Percentiles rank a stretch among this genome's conserved stretches.
Conservation (phyloP, 2,888 invertebrate species). For the Diarsia dahlii region DNA sequence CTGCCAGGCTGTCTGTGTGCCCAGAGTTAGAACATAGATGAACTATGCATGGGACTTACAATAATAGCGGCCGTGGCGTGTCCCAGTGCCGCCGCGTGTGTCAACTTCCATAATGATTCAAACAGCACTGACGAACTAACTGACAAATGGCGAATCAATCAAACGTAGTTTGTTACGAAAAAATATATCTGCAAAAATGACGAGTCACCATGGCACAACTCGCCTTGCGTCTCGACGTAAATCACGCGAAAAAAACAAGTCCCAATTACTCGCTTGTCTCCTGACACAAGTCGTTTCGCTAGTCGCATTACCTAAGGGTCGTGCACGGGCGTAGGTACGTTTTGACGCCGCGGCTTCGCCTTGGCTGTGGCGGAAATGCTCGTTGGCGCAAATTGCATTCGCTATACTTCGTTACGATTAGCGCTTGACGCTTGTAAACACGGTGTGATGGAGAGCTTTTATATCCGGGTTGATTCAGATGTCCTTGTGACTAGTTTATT, state of each 20-base stretch:
- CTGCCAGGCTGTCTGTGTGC: not conserved
- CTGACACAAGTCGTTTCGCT: not conserved
- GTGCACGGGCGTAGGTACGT: constrained; percentile 15
- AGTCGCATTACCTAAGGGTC: not conserved
- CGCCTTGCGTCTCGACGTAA: not conserved
- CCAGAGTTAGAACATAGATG: too few relatives aligned
- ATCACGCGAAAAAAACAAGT: not conserved
- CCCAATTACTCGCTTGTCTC: not conserved
- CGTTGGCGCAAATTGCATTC: constrained; percentile 83
- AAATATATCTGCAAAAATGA: too few relatives aligned
- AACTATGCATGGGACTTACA: too few relatives aligned
- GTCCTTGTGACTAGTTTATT: not conserved
- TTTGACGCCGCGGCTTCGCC: constrained; percentile 66
- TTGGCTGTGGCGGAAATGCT: constrained; percentile 78
- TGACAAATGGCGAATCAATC: not conserved
- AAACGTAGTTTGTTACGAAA: too few relatives aligned
- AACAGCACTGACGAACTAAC: not conserved
- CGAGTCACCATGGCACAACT: not conserved
- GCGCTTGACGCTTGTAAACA: constrained; percentile 23
- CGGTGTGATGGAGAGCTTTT: constrained; percentile 33
- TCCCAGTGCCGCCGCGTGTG: not conserved
- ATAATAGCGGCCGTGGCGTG: too few relatives aligned
- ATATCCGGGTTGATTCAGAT: not conserved
- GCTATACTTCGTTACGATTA: constrained; percentile 77
- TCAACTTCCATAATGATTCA: not conserved